Percentiles rank a stretch among this genome's conserved stretches.
These are phyloP conservation scores for Hyphantria cunea DNA, from an alignment of 1,140 invertebrate genomes.

Conservation along the genomic window DNA sequence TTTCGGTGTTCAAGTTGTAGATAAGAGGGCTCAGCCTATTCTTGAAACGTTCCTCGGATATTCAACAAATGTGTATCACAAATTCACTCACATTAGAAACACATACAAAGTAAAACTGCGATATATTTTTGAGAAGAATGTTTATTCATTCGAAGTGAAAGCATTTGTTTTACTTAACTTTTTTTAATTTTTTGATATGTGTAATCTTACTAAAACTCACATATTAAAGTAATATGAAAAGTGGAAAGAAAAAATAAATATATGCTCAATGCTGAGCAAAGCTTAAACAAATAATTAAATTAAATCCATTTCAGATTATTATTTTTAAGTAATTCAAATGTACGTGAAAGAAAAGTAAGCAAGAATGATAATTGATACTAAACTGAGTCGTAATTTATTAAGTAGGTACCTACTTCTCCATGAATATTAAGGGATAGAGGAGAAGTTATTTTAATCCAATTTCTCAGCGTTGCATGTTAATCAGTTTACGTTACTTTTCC, in stretches of 20 bases:
- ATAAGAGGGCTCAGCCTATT: constrained; percentile 23
- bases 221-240: neutral
- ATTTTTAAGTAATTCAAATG: constrained; percentile 13
- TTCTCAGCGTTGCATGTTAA: constrained; percentile 40
- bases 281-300: neutral
- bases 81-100: constrained; percentile 3
- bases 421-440: constrained; percentile 49
- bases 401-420: constrained; percentile 35
- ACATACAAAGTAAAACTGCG: neutral
- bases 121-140: too few relatives aligned
- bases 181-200: too few relatives aligned
- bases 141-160: too few relatives aligned
- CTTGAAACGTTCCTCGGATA: constrained; percentile 24
- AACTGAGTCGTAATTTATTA: constrained; percentile 39
- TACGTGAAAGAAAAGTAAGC: neutral
- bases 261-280: neutral
- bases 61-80: constrained; percentile 26
- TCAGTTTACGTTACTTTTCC: constrained; percentile 41
- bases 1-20: constrained; percentile 29
- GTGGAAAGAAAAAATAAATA: neutral
- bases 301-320: neutral
- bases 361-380: constrained; percentile 18
- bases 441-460: constrained; percentile 50
- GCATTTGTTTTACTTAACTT: too few relatives aligned
- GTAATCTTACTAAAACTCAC: too few relatives aligned